Evolutionary conservation across 2,797 vertebrate species (phyloP), one percentile per base, ranked within the genome.

Genomic region (Smutsia gigantea): DNA sequence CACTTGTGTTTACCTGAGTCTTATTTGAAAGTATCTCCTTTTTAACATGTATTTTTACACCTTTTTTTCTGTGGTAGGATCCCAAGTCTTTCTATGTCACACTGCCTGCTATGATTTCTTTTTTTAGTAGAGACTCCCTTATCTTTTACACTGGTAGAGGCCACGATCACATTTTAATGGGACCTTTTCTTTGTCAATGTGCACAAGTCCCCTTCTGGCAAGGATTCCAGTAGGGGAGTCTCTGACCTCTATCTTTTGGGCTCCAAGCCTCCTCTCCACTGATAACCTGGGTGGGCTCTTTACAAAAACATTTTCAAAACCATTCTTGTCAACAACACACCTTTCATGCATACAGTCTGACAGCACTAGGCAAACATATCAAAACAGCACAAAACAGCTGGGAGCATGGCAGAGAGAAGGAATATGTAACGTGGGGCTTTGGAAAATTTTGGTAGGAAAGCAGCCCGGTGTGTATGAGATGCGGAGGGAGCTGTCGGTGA

Each of bases 281-380:
- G 46, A 23, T 53, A 34, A 91, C 74, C 4, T 18, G 77, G 66
- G 84, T 34, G 94, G 51, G 81, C n/a, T 94, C 79, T 97, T 87
- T 90, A 85, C 86, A 79, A 95, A 92, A 90, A 96, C 77, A 85
- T 93, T 90, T 93, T 93, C 37, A 57, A 91, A 94, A 90, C 81
- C 93, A 86, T 89, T 95, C 66, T 71, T 64, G 14, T 94, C 0
- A 57, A 93, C 69, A 94, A 87, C 86, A 96, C 49, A 96, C 86
- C 97, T 97, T 97, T 98, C 98, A 98, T 97, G 97, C 98, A 98
- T 63, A 69, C 14, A 94, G 61, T 98, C 96, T 98, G 95, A 98
- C 90, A 77, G 86, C 91, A 68, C 85, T 96, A 92, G 66, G 89
- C 93, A 96, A 94, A 98, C 96, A 94, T 93, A 92, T 90, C 92